Percentiles rank a stretch among this genome's conserved stretches.
Evolutionary conservation across 2,888 invertebrate species (phyloP).

Genomic region (Byasa hedistus): DNA sequence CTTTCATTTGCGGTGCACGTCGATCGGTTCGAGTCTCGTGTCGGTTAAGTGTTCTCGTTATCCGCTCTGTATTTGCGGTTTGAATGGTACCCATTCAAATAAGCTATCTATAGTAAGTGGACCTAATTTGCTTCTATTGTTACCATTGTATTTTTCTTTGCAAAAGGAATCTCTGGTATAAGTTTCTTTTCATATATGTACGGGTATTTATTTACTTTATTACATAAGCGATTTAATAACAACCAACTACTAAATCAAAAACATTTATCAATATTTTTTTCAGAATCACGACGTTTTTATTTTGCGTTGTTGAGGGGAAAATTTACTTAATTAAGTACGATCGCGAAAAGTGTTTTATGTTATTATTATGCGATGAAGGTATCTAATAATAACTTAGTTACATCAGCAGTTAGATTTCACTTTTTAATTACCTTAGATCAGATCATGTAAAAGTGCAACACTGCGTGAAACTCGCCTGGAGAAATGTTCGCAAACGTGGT

Average conservation of each 20-base stretch:
- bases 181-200: not conserved
- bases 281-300: not conserved
- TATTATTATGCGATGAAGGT: not conserved
- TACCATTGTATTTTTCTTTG: constrained; percentile 13
- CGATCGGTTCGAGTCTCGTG: constrained; percentile 40
- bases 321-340: not conserved
- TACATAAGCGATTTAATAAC: too few relatives aligned
- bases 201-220: too few relatives aligned
- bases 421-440: constrained; percentile 11
- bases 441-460: constrained; percentile 5
- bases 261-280: not conserved
- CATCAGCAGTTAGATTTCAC: constrained; percentile 9
- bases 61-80: constrained; percentile 50
- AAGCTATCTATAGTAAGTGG: constrained; percentile 46
- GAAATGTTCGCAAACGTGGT: constrained; percentile 20
- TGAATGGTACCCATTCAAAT: constrained; percentile 52
- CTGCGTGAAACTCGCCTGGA: constrained; percentile 8
- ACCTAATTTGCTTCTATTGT: constrained; percentile 26
- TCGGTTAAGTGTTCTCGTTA: constrained; percentile 42
- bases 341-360: not conserved
- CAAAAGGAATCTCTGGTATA: not conserved
- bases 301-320: not conserved
- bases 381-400: not conserved
- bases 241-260: too few relatives aligned
- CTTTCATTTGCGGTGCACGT: constrained; percentile 50